Conservation (phyloP, 2,888 invertebrate genomes). For the Hymenopus coronatus region DNA sequence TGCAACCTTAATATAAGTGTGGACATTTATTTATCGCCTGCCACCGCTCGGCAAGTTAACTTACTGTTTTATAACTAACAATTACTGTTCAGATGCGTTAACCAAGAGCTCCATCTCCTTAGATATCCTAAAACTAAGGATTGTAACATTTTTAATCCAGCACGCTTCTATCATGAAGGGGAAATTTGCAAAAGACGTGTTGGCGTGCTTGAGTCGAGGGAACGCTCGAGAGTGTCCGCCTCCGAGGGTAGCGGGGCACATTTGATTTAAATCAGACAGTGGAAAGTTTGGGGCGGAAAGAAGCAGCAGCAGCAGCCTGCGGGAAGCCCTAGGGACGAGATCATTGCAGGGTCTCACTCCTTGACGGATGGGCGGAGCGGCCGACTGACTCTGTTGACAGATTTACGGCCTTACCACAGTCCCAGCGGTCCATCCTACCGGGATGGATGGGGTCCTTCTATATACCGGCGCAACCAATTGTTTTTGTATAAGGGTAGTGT, state of each 20-base stretch:
- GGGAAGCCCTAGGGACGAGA: background rate
- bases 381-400: slow-evolving; percentile 32
- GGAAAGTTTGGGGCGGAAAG: background rate
- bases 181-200: too few species aligned
- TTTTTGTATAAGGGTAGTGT: background rate
- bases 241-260: background rate
- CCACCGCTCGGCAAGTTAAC: too few species aligned
- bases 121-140: too few species aligned
- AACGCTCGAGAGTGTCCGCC: background rate
- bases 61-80: too few species aligned
- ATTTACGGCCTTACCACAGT: slow-evolving; percentile 30
- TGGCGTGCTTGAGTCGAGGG: background rate
- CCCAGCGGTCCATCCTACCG: slow-evolving; percentile 13
- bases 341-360: slow-evolving; percentile 13
- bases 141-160: too few species aligned
- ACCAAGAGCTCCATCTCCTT: too few species aligned
- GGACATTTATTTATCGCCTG: too few species aligned
- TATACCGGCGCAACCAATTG: background rate
- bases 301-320: background rate
- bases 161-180: too few species aligned
- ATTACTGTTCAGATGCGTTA: too few species aligned
- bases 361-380: slow-evolving; percentile 34
- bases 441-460: background rate
- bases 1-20: too few species aligned
- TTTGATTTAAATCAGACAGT: background rate